Base-by-base conservation (phyloP, 37 sponge, comb jelly and placozoan species). In the Ianthella basta region DNA sequence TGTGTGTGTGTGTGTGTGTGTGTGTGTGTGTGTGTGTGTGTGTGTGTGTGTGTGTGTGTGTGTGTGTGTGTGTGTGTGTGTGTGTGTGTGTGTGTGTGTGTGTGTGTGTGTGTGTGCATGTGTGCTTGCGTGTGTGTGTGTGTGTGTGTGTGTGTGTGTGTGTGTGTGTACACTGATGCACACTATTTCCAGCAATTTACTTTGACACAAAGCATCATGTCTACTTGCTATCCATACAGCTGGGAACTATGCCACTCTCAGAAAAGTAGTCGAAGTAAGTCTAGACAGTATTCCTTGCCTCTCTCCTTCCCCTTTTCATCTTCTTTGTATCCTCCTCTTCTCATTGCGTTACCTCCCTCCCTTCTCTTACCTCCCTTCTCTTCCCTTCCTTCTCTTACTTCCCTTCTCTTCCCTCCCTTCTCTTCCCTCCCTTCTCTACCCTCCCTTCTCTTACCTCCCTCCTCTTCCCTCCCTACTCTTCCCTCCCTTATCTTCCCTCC, bases 1-100 rank as follows among this genome's bases (percentile, higher is more conserved):
- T 84, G 84, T 72, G 84, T 84, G 84, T 72, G 84, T 72, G 74
- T 84, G 84, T 84, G 74, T 72, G 74, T 83, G 83, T 83, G 83
- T 83, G 83, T 83, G 83, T 83, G 83, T 83, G 83, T 83, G 83
- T 64, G 53, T 65, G 33, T 24, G 70, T 69, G 70, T 69, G 70
- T 69, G 70, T 69, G 70, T 69, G 70, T 69, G 70, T 69, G 70
- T 69, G 70, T 69, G 70, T 69, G 70, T 69, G 70, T 69, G 70
- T 69, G 70, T 69, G 70, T 35, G 6, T 29, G 70, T 69, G 34
- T 61, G 63, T 61, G 63, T 61, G 63, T 10, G 63, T 61, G 63
- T 61, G 63, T 3, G 50, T 61, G 63, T 61, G 63, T 61, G 63
- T 61, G 63, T 61, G 63, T 61, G 27, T 27, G 27, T 83, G 83